A percentile compares a stretch with the other conserved stretches of the same genome.
phyloP scores from a whole-genome alignment of 2,113 vertebrate species.

The Narcine bancroftii region DNA sequence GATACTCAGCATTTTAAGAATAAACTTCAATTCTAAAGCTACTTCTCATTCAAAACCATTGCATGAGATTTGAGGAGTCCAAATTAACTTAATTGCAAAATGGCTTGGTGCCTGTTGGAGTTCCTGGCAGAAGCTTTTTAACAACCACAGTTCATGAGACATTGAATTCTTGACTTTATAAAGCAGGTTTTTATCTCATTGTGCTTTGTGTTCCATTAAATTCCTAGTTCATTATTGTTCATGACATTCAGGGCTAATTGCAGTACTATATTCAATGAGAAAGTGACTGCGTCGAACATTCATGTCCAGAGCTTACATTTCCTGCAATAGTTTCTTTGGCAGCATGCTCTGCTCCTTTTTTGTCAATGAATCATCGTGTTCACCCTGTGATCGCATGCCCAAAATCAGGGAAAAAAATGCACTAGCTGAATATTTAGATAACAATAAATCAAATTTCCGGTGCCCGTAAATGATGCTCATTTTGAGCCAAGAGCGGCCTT shows the following conservation, averaged over 20 bases:
- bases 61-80: neutral
- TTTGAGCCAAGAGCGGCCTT: neutral
- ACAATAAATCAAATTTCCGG: neutral
- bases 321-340: neutral
- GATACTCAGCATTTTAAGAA: neutral
- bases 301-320: neutral
- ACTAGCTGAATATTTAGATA: neutral
- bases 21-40: neutral
- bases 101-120: neutral
- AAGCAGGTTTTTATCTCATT: neutral
- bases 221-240: neutral
- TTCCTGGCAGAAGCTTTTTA: neutral
- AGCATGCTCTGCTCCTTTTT: neutral
- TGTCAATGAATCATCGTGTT: conserved; percentile 11
- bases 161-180: neutral
- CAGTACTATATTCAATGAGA: neutral
- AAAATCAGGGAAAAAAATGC: conserved; percentile 11
- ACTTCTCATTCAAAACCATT: neutral
- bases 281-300: conserved; percentile 19
- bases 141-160: neutral
- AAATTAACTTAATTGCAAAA: conserved; percentile 21
- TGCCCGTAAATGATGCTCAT: neutral
- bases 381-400: neutral
- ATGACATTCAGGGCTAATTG: neutral
- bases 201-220: neutral